These are phyloP conservation scores for Gonocerus acuteangulatus DNA, from an alignment of 2,888 invertebrate species.

Conservation along the genomic window DNA sequence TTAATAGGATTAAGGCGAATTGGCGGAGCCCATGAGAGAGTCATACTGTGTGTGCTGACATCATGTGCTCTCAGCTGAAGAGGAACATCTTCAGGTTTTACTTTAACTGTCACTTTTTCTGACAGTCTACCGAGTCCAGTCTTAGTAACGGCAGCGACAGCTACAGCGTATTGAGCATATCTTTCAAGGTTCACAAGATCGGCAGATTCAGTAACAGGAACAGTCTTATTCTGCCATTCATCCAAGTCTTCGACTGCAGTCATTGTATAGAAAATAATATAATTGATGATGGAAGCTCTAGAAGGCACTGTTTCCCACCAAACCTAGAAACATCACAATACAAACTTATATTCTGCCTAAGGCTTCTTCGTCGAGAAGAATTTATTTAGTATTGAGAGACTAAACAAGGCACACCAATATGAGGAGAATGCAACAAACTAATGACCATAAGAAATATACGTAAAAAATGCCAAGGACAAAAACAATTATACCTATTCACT, in stretches of 20 bases:
- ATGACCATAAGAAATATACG: no score
- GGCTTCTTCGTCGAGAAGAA: no score
- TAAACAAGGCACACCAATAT: neutral
- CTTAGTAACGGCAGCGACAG: conserved; percentile 77
- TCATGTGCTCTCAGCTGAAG: conserved; percentile 79
- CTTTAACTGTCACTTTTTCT: conserved; percentile 75
- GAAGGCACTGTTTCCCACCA: conserved; percentile 91
- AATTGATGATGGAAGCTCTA: conserved; percentile 72
- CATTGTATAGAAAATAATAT: conserved; percentile 84
- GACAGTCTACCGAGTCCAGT: conserved; percentile 73
- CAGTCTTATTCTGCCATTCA: conserved; percentile 80
- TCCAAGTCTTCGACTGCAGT: conserved; percentile 87
- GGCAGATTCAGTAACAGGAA: conserved; percentile 79
- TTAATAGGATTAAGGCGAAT: conserved; percentile 79
- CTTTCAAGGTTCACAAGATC: conserved; percentile 83
- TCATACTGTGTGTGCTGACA: conserved; percentile 89
- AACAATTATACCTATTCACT: no score
- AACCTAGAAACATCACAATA: neutral
- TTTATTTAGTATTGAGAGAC: neutral
- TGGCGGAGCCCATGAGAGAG: conserved; percentile 82
- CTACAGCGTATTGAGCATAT: conserved; percentile 83
- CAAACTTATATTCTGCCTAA: no score
- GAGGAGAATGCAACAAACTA: neutral
- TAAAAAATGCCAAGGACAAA: no score
- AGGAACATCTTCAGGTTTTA: conserved; percentile 88